A percentile compares a stretch with the other conserved stretches of the same genome.
Evolutionary conservation across 2,113 vertebrate species (phyloP).

Genomic region (Galemys pyrenaicus): DNA sequence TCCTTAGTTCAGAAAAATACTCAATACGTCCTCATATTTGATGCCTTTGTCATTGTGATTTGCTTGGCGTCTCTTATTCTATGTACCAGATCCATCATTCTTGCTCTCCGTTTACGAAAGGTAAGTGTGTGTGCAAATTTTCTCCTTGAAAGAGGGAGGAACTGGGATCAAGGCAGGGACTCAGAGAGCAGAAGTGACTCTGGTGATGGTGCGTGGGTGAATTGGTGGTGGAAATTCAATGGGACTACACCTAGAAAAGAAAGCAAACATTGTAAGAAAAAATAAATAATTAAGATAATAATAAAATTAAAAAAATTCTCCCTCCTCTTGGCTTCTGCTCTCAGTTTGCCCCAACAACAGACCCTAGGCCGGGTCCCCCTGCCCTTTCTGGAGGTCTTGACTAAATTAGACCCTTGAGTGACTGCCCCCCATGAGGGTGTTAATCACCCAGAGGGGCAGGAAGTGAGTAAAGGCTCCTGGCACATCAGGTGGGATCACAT

Average conservation of each 20-base stretch:
- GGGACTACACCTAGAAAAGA: too few relatives aligned
- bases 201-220: too few relatives aligned
- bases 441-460: not conserved
- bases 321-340: too few relatives aligned
- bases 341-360: not conserved
- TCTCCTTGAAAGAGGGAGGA: too few relatives aligned
- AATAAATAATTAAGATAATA: too few relatives aligned
- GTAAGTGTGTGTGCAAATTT: conserved; percentile 79
- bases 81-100: conserved; percentile 94
- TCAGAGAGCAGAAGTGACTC: too few relatives aligned
- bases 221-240: too few relatives aligned
- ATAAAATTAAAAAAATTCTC: too few relatives aligned
- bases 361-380: not conserved
- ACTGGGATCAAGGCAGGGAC: too few relatives aligned
- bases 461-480: not conserved
- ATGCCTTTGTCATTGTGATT: conserved; percentile 91
- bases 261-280: too few relatives aligned
- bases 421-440: not conserved
- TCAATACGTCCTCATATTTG: conserved; percentile 93
- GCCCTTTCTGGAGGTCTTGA: not conserved
- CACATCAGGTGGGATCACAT: not conserved
- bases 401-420: not conserved
- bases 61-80: conserved; percentile 93
- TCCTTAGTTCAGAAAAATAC: conserved; percentile 92
- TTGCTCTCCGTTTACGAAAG: conserved; percentile 92